Evolutionary conservation across 2,797 vertebrate genomes (phyloP).

Genomic region (Lepus townsendii): DNA sequence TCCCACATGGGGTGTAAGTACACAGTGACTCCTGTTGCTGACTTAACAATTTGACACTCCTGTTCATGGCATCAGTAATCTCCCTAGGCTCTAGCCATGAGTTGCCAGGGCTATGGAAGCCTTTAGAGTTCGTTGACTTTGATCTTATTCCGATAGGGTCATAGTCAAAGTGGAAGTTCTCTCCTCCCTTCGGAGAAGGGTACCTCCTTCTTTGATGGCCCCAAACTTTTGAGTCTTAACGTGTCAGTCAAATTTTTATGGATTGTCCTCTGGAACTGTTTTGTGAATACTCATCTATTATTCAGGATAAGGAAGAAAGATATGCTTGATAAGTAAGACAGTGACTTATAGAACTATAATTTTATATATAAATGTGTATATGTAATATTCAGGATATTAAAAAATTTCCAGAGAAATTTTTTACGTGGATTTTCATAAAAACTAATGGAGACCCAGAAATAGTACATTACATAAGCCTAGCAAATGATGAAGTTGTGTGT

Average conservation of each 20-base stretch:
- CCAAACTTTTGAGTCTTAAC: neutral
- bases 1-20: too few relatives aligned
- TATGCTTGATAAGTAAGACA: neutral
- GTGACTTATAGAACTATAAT: neutral
- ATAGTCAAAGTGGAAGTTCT: too few relatives aligned
- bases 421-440: too few relatives aligned
- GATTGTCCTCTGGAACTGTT: neutral
- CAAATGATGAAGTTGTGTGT: neutral
- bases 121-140: too few relatives aligned
- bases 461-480: neutral
- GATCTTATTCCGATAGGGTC: too few relatives aligned
- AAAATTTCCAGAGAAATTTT: neutral
- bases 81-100: too few relatives aligned
- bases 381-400: neutral
- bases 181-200: too few relatives aligned
- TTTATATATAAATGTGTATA: neutral
- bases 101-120: too few relatives aligned
- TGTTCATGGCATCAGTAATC: too few relatives aligned
- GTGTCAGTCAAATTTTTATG: neutral
- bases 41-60: too few relatives aligned
- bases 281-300: neutral
- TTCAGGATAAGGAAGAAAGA: neutral
- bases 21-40: too few relatives aligned
- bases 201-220: too few relatives aligned
- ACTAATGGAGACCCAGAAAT: neutral